A percentile compares a stretch with the other conserved stretches of the same genome.
Conservation (phyloP, 2,113 vertebrate species). For the Forbesichthys papilliferus region DNA sequence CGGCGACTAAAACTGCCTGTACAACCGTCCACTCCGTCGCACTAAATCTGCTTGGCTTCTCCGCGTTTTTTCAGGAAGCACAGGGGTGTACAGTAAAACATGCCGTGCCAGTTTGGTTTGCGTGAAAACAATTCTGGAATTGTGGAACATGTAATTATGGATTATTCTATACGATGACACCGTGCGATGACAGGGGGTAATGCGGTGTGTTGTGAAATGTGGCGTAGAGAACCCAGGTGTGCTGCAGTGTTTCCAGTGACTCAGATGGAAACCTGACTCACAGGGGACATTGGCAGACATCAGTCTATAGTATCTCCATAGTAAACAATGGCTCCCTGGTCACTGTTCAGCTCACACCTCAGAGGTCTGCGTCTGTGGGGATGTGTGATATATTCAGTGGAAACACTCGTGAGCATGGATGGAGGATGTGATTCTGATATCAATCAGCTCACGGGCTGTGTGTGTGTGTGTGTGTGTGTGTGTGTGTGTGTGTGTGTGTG, state of each 20-base stretch:
- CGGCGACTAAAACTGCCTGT: constrained; percentile 39
- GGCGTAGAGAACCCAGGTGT: constrained; percentile 43
- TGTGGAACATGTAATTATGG: constrained; percentile 54
- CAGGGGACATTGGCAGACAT: constrained; percentile 31
- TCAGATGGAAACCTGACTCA: constrained; percentile 59
- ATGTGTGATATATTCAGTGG: background rate
- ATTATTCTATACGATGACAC: background rate
- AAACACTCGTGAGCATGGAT: no score
- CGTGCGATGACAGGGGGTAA: background rate
- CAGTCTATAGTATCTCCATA: constrained; percentile 33
- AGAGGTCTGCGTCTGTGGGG: constrained; percentile 8
- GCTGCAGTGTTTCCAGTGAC: constrained; percentile 43
- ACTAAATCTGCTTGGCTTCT: constrained; percentile 44
- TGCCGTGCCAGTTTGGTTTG: constrained; percentile 49
- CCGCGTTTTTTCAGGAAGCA: constrained; percentile 44
- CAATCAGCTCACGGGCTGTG: background rate
- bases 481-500: no score
- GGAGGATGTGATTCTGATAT: no score
- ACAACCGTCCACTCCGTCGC: constrained; percentile 4
- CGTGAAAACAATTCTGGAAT: constrained; percentile 50
- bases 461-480: background rate
- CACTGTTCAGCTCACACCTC: background rate
- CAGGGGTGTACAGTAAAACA: constrained; percentile 35
- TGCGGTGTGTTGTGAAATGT: constrained; percentile 10
- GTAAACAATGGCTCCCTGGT: background rate